Conservation (phyloP, 2,888 invertebrate species). For the Drosophila meridiana region DNA sequence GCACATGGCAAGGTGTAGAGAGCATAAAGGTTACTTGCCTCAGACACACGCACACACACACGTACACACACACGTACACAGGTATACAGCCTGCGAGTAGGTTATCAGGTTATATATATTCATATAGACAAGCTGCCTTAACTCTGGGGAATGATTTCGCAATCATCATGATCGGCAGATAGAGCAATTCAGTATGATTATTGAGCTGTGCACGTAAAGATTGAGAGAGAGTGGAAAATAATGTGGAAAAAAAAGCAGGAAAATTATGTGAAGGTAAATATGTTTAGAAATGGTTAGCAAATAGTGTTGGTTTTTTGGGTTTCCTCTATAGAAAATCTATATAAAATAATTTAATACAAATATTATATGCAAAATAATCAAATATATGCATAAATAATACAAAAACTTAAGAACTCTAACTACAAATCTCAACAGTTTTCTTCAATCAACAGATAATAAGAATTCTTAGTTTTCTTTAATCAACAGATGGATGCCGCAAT, state of each 20-base stretch:
- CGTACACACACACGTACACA: slow-evolving; percentile 15
- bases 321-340: background rate
- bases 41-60: background rate
- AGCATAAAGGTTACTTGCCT: slow-evolving; percentile 68
- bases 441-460: too few species aligned
- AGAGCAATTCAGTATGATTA: slow-evolving; percentile 34
- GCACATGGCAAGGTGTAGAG: slow-evolving; percentile 70
- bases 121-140: slow-evolving; percentile 32
- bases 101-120: slow-evolving; percentile 53
- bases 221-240: background rate
- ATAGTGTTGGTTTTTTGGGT: background rate
- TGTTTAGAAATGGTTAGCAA: background rate
- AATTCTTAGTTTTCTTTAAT: too few species aligned
- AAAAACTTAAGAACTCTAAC: too few species aligned
- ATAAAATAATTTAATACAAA: background rate
- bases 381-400: too few species aligned
- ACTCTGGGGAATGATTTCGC: slow-evolving; percentile 34
- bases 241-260: background rate
- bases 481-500: background rate
- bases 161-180: slow-evolving; percentile 49
- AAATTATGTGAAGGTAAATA: background rate
- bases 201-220: background rate
- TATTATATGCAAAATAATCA: background rate
- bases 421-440: too few species aligned
- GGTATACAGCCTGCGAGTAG: slow-evolving; percentile 22